Percentiles rank a stretch among this genome's conserved stretches.
Conservation (phyloP, 2,888 invertebrate species). For the Xylota segnis region DNA sequence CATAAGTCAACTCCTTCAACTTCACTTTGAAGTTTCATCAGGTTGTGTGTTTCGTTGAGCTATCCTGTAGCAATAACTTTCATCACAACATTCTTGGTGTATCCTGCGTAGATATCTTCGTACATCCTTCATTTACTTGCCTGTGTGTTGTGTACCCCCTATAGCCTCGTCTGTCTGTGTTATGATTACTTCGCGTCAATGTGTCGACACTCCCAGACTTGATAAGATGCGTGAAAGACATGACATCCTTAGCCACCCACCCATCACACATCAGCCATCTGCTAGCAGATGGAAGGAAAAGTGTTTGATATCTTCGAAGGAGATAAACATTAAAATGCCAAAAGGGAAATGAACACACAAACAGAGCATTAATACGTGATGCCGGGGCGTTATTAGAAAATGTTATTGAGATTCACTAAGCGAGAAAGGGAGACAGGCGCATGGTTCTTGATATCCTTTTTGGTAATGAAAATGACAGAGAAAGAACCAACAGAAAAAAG, state of each 20-base stretch:
- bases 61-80: slow-evolving; percentile 54
- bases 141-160: slow-evolving; percentile 12
- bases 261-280: slow-evolving; percentile 3
- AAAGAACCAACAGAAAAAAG: not conserved
- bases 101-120: slow-evolving; percentile 6
- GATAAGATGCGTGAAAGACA: slow-evolving; percentile 52
- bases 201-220: slow-evolving; percentile 64
- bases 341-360: slow-evolving; percentile 76
- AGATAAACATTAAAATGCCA: slow-evolving; percentile 75
- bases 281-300: slow-evolving; percentile 48
- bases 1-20: slow-evolving; percentile 32
- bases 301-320: slow-evolving; percentile 70
- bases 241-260: slow-evolving; percentile 47
- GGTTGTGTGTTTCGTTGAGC: slow-evolving; percentile 9
- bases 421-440: slow-evolving; percentile 11
- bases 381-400: slow-evolving; percentile 71
- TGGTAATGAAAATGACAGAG: slow-evolving; percentile 1
- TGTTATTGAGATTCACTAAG: slow-evolving; percentile 68
- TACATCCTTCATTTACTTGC: not conserved
- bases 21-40: slow-evolving; percentile 56
- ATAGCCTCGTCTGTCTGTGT: slow-evolving; percentile 56
- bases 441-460: slow-evolving; percentile 57
- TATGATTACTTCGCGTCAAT: slow-evolving; percentile 71
- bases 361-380: slow-evolving; percentile 74
- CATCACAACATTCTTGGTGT: slow-evolving; percentile 15